phyloP scores from a whole-genome alignment of 2,113 vertebrate genomes.

The Pygoscelis adeliae region DNA sequence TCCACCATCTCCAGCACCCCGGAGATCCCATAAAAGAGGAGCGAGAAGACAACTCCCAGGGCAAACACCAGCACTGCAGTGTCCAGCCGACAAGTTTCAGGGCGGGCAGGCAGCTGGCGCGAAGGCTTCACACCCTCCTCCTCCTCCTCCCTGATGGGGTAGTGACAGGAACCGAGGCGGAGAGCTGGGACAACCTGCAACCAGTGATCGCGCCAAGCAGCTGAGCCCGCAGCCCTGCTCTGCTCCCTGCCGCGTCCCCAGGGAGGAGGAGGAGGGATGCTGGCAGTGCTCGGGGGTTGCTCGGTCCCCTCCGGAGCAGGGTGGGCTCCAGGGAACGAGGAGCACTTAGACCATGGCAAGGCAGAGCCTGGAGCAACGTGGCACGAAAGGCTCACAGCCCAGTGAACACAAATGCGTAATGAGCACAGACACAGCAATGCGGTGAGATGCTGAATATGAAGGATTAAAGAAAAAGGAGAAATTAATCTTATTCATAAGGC shows the following conservation, averaged over 20 bases:
- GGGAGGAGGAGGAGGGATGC: neutral
- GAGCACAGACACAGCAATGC: neutral
- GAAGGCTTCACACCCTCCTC: neutral
- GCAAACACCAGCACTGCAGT: neutral
- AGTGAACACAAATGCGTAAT: neutral
- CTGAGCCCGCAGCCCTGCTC: neutral
- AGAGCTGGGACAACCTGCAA: neutral
- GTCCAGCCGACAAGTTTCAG: neutral
- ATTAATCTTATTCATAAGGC: conserved; percentile 48
- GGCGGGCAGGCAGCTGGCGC: accelerated
- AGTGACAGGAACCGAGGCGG: neutral
- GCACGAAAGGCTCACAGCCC: neutral
- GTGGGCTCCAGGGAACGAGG: neutral
- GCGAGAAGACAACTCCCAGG: neutral
- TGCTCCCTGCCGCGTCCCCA: neutral
- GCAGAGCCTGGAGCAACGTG: neutral
- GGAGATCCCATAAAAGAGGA: neutral
- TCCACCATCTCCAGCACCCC: neutral
- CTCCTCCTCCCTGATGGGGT: neutral
- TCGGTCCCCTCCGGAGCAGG: neutral
- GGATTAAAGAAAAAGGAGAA: conserved; percentile 44
- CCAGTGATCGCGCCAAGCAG: neutral
- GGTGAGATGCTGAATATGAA: conserved; percentile 5
- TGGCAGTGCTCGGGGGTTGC: neutral
- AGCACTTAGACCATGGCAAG: neutral